Evolutionary conservation across 2,888 invertebrate species (phyloP).

Genomic region (Diarsia brunnea): DNA sequence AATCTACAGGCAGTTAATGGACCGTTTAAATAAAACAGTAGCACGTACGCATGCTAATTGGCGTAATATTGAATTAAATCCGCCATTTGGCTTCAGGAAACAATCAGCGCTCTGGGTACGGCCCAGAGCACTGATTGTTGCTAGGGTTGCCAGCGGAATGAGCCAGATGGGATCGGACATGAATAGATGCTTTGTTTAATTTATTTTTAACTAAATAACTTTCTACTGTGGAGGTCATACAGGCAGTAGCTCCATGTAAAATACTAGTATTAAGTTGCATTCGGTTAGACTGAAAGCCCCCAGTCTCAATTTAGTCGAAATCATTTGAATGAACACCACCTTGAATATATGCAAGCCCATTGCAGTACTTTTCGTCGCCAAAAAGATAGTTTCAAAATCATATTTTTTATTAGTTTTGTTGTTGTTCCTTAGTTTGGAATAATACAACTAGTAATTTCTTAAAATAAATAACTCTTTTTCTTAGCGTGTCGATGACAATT

Average conservation of each 20-base stretch:
- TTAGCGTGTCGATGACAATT: no score
- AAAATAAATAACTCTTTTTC: no score
- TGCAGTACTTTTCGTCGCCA: background rate
- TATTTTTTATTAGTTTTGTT: no score
- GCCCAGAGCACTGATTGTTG: background rate
- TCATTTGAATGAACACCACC: background rate
- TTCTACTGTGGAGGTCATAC: no score
- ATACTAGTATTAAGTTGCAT: no score
- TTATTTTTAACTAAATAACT: background rate
- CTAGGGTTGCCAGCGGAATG: constrained; percentile 20
- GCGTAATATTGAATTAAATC: constrained; percentile 74
- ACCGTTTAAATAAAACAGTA: constrained; percentile 56
- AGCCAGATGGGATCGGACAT: background rate
- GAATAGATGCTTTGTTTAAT: background rate
- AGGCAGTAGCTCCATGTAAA: no score
- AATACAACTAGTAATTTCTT: no score
- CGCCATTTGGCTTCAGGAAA: constrained; percentile 69
- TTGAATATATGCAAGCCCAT: background rate
- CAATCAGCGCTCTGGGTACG: constrained; percentile 59
- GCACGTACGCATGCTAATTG: constrained; percentile 70
- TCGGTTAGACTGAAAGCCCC: no score
- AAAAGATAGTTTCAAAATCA: background rate
- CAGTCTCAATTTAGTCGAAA: background rate
- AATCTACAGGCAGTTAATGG: constrained; percentile 35
- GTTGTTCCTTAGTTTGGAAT: no score